A percentile compares a stretch with the other conserved stretches of the same genome.
These are phyloP conservation scores for Scalopus aquaticus DNA, from an alignment of 2,113 vertebrate genomes.

Conservation along the genomic window DNA sequence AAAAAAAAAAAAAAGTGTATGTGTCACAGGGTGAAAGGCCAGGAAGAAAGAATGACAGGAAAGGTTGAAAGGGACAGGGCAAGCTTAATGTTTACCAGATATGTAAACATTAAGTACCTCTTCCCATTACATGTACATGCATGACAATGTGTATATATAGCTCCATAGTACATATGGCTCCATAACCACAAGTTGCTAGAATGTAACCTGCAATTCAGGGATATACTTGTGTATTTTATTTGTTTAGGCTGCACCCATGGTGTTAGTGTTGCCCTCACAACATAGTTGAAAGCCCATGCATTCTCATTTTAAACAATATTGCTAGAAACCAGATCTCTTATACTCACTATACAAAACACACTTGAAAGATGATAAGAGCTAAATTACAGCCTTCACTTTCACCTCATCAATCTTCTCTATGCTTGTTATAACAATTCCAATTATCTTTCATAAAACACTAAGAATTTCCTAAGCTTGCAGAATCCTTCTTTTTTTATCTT, in stretches of 20 bases:
- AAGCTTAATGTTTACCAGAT: background rate
- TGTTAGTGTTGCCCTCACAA: background rate
- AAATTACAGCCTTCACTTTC: constrained; percentile 61
- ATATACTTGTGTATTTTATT: background rate
- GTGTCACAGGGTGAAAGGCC: background rate
- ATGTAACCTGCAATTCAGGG: background rate
- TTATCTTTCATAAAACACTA: constrained; percentile 30
- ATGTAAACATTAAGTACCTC: background rate
- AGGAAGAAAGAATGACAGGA: background rate
- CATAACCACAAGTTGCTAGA: background rate
- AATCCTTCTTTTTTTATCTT: background rate
- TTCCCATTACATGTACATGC: background rate
- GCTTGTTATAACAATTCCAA: constrained; percentile 13
- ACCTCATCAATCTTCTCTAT: constrained; percentile 34
- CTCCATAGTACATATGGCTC: background rate
- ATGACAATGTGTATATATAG: background rate
- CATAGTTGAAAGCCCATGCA: background rate
- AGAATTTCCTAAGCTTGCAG: constrained; percentile 16
- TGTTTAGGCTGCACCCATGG: background rate
- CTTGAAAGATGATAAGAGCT: constrained; percentile 37
- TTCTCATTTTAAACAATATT: constrained; percentile 40
- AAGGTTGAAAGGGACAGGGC: background rate
- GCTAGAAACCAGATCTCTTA: background rate
- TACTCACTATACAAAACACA: constrained; percentile 26
- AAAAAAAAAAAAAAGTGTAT: background rate